phyloP scores from a whole-genome alignment of 2,113 vertebrate genomes.

The Ptilonorhynchus violaceus region DNA sequence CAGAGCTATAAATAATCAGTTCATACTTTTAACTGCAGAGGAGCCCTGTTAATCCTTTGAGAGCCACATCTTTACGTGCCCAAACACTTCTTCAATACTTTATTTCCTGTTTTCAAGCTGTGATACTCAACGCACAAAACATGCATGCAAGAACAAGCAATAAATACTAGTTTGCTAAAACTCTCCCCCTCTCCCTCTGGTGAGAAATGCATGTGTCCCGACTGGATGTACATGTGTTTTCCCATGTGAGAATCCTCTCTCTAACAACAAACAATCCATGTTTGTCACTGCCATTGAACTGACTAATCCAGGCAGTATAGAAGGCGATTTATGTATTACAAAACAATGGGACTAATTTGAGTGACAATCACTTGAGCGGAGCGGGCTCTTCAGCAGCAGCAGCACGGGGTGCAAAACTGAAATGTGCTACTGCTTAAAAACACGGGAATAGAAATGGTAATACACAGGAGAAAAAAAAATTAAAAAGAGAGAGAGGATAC shows the following conservation, averaged over 20 bases:
- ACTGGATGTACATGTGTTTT: not conserved
- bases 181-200: not conserved
- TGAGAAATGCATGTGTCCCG: not conserved
- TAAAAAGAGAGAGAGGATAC: no score
- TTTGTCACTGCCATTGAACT: constrained; percentile 3
- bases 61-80: not conserved
- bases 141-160: constrained; percentile 31
- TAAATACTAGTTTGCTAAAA: constrained; percentile 11
- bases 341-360: constrained; percentile 45
- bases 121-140: not conserved
- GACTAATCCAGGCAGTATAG: constrained; percentile 34
- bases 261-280: not conserved
- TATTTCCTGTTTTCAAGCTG: constrained; percentile 31
- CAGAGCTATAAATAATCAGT: constrained; percentile 30
- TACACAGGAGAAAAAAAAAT: not conserved
- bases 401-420: not conserved
- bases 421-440: not conserved
- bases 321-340: not conserved
- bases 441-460: not conserved
- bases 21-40: not conserved
- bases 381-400: not conserved
- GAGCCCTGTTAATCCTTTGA: constrained; percentile 8
- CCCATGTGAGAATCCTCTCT: not conserved
- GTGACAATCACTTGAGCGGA: not conserved
- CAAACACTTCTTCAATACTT: constrained; percentile 1